Percentiles rank a stretch among this genome's conserved stretches.
Conservation (phyloP, 1,140 invertebrate species). For the Eueides isabella region DNA sequence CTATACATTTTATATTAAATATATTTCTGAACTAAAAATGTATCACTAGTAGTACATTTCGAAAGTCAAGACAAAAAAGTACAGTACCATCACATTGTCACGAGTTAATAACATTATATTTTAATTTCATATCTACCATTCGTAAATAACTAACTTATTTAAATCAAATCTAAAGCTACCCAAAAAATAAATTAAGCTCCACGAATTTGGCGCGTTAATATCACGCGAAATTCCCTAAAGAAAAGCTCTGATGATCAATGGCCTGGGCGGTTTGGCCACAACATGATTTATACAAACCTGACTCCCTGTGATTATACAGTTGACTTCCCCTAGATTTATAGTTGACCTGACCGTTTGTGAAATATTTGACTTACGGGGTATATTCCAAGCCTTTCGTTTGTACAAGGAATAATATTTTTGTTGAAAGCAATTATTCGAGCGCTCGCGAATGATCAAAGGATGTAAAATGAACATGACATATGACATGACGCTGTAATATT, state of each 20-base stretch:
- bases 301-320: slow-evolving; percentile 22
- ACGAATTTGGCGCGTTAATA: slow-evolving; percentile 16
- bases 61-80: too few relatives aligned
- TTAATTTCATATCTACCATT: background rate
- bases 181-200: background rate
- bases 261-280: slow-evolving; percentile 8
- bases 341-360: slow-evolving; percentile 21
- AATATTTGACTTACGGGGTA: background rate
- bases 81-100: too few relatives aligned
- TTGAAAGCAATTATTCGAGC: background rate
- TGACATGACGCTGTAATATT: background rate
- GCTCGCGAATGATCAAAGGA: background rate
- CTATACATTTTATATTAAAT: too few relatives aligned
- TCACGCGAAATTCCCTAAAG: slow-evolving; percentile 11
- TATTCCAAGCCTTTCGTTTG: slow-evolving; percentile 7
- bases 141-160: background rate
- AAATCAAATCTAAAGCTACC: background rate
- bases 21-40: too few relatives aligned
- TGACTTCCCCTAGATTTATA: slow-evolving; percentile 30
- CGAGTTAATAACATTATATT: too few relatives aligned
- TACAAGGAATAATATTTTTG: background rate
- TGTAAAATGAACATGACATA: background rate
- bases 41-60: too few relatives aligned
- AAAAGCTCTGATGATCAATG: slow-evolving; percentile 26
- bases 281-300: slow-evolving; percentile 26